Percentiles rank a stretch among this genome's conserved stretches.
These are phyloP conservation scores for Benitochromis conjunctus DNA, from an alignment of 2,113 vertebrate genomes.

Conservation along the genomic window DNA sequence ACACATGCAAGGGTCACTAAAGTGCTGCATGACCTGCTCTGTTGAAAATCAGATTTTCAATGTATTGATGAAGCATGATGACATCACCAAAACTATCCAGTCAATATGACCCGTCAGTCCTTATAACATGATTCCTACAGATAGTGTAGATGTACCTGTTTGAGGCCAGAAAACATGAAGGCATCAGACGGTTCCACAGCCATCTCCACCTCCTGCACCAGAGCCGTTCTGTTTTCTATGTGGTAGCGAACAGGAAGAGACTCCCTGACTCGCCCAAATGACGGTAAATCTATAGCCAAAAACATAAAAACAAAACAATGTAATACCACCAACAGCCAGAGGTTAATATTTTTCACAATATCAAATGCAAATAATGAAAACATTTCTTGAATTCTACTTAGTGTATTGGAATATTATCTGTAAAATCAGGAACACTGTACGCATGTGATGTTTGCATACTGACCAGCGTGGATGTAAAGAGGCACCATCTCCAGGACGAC, in stretches of 20 bases:
- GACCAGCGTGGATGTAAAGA: constrained; percentile 92
- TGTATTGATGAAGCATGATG: background rate
- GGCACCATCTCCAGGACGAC: constrained; percentile 88
- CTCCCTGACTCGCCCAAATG: constrained; percentile 91
- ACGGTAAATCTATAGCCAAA: constrained; percentile 82
- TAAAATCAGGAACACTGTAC: background rate
- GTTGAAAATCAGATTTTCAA: background rate
- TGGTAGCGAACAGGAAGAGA: constrained; percentile 90
- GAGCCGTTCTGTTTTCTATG: constrained; percentile 86
- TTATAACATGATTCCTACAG: background rate
- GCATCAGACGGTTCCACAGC: constrained; percentile 94
- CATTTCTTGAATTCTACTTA: background rate
- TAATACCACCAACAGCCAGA: background rate
- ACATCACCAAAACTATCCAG: background rate
- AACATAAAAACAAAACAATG: background rate
- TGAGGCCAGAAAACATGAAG: constrained; percentile 99
- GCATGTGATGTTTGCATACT: background rate
- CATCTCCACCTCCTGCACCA: constrained; percentile 94
- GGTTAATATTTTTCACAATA: background rate
- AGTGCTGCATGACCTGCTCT: background rate
- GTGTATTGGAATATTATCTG: background rate
- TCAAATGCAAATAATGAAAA: background rate
- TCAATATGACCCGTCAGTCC: background rate
- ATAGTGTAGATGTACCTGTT: constrained; percentile 78
- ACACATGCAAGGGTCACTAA: background rate